phyloP scores from a whole-genome alignment of 1,140 invertebrate genomes.

The Drosophila ogumai region DNA sequence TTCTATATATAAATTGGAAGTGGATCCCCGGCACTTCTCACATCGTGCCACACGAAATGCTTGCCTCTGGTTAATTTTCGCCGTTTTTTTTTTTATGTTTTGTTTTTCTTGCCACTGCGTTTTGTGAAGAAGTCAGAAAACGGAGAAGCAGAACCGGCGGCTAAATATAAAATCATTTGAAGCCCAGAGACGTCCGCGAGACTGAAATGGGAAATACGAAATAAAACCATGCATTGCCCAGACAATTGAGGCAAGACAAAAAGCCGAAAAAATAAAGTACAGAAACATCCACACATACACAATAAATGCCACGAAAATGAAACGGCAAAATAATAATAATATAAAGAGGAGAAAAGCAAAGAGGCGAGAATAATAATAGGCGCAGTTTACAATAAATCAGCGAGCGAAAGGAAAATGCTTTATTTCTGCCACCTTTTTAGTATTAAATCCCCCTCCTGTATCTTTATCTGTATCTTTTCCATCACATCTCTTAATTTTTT shows the following conservation, averaged over 20 bases:
- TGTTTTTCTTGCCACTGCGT: conserved; percentile 23
- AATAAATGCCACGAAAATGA: conserved; percentile 32
- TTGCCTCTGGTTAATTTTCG: conserved; percentile 48
- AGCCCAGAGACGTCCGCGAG: conserved; percentile 24
- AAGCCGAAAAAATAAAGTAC: conserved; percentile 21
- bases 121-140: conserved; percentile 32
- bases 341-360: conserved; percentile 15
- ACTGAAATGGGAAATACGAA: conserved; percentile 27
- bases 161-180: conserved; percentile 58
- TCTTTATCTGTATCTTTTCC: conserved; percentile 15
- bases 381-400: conserved; percentile 50
- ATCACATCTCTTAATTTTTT: conserved; percentile 19
- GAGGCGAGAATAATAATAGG: conserved; percentile 33
- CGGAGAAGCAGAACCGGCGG: conserved; percentile 24
- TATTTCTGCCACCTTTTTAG: conserved; percentile 13
- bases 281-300: conserved; percentile 3
- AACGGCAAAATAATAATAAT: conserved; percentile 18
- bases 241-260: conserved; percentile 35
- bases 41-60: conserved; percentile 57
- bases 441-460: neutral
- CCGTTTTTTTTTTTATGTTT: conserved; percentile 9
- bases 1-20: conserved; percentile 54
- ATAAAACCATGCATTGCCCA: conserved; percentile 44
- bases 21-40: conserved; percentile 37
- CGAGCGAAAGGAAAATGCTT: conserved; percentile 43